Evolutionary conservation across 2,797 vertebrate species (phyloP).

Genomic region (Emydoidea blandingii): DNA sequence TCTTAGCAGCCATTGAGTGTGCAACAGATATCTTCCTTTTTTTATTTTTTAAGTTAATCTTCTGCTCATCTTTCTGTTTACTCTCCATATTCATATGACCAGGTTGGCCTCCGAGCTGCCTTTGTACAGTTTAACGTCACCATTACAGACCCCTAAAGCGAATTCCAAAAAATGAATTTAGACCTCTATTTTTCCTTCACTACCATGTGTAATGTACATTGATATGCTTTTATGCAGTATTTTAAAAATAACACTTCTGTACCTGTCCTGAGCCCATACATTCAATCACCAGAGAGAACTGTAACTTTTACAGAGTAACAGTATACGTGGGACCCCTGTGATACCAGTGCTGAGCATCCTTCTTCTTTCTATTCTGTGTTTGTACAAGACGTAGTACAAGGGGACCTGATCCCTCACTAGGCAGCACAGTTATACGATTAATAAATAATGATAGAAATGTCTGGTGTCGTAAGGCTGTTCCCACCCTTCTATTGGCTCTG

Average conservation of each 20-base stretch:
- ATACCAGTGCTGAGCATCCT: rapidly evolving
- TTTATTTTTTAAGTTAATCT: conserved; percentile 1
- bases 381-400: not conserved
- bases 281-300: not conserved
- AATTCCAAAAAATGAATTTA: not conserved
- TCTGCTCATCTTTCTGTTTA: conserved; percentile 3
- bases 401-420: not conserved
- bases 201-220: not conserved
- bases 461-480: not conserved
- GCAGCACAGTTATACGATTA: not conserved
- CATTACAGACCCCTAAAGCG: not conserved
- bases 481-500: not conserved
- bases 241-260: not conserved
- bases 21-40: not conserved
- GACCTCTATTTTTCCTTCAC: not conserved
- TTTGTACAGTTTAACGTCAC: not conserved
- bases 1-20: not conserved
- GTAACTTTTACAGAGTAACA: too few species aligned
- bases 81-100: not conserved
- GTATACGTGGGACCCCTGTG: not conserved
- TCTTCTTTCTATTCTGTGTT: not conserved
- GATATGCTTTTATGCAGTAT: rapidly evolving
- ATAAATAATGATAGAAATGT: not conserved
- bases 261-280: not conserved
- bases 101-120: not conserved